Conservation (phyloP, 1,140 invertebrate genomes). For the Aphaenogaster rudis region DNA sequence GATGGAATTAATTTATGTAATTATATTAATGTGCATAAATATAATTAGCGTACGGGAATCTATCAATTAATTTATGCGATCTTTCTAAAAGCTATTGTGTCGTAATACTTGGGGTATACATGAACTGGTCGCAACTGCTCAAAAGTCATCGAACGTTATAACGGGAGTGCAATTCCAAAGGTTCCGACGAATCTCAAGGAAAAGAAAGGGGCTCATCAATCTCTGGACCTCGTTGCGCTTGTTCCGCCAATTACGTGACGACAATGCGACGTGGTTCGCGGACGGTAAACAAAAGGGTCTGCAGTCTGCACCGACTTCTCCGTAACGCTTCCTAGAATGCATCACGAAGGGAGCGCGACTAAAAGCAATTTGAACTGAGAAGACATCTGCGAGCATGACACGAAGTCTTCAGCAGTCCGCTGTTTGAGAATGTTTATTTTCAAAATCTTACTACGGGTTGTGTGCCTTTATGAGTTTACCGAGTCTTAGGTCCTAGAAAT, state of each 20-base stretch:
- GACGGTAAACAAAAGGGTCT: slow-evolving; percentile 77
- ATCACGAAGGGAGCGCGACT: slow-evolving; percentile 48
- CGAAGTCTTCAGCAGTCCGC: not conserved
- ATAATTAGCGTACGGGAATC: not conserved
- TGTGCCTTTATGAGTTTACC: not conserved
- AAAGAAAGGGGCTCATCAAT: slow-evolving; percentile 81
- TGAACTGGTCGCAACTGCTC: not conserved
- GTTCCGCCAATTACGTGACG: slow-evolving; percentile 82
- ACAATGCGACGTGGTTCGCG: slow-evolving; percentile 65
- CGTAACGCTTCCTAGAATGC: slow-evolving; percentile 78
- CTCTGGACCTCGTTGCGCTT: slow-evolving; percentile 84
- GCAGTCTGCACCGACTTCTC: slow-evolving; percentile 64
- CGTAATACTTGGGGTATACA: not conserved
- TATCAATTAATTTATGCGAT: not conserved
- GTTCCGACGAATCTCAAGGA: slow-evolving; percentile 55
- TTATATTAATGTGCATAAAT: not conserved
- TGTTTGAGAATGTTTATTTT: slow-evolving; percentile 30
- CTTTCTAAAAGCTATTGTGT: not conserved
- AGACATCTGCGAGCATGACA: slow-evolving; percentile 14
- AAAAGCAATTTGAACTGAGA: slow-evolving; percentile 1
- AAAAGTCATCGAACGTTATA: not conserved
- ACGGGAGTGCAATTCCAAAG: slow-evolving; percentile 32
- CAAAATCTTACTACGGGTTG: not conserved
- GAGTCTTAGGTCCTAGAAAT: not conserved
- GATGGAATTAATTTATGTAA: slow-evolving; percentile 1